These are phyloP conservation scores for Ectemnius continuus DNA, from an alignment of 2,888 invertebrate genomes.

Conservation along the genomic window DNA sequence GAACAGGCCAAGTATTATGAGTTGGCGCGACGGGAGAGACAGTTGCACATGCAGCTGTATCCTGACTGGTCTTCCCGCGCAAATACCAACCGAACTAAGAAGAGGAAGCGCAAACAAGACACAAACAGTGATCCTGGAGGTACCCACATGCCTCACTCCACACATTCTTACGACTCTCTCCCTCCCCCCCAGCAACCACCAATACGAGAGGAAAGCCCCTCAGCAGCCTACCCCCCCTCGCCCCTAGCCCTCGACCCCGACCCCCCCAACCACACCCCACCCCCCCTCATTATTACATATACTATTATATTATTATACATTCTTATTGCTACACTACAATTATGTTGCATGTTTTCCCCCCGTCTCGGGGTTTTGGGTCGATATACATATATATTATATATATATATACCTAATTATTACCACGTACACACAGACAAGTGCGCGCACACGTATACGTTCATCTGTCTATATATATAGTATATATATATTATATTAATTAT, in stretches of 20 bases:
- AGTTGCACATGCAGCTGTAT: constrained; percentile 99
- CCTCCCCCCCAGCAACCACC: constrained; percentile 46
- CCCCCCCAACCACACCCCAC: constrained; percentile 10
- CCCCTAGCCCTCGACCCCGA: no score
- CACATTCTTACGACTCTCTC: constrained; percentile 75
- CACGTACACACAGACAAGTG: constrained; percentile 42
- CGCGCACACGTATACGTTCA: constrained; percentile 11
- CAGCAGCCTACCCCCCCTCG: no score
- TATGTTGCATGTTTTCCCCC: constrained; percentile 77
- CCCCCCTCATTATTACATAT: constrained; percentile 64
- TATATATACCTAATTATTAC: constrained; percentile 55
- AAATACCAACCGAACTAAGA: constrained; percentile 99
- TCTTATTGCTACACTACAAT: constrained; percentile 74
- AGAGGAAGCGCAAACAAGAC: constrained; percentile 99
- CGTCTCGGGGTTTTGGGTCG: constrained; percentile 73
- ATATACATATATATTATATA: constrained; percentile 62
- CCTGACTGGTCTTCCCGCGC: constrained; percentile 99
- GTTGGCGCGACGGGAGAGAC: constrained; percentile 98
- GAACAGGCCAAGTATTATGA: constrained; percentile 99
- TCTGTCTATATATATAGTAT: constrained; percentile 10
- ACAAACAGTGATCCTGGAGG: constrained; percentile 93
- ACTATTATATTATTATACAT: constrained; percentile 64
- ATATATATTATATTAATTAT: constrained; percentile 13
- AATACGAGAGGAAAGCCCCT: constrained; percentile 62
- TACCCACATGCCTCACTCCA: constrained; percentile 82